phyloP scores from a whole-genome alignment of 2,888 invertebrate species.

The Andrena flavipes region DNA sequence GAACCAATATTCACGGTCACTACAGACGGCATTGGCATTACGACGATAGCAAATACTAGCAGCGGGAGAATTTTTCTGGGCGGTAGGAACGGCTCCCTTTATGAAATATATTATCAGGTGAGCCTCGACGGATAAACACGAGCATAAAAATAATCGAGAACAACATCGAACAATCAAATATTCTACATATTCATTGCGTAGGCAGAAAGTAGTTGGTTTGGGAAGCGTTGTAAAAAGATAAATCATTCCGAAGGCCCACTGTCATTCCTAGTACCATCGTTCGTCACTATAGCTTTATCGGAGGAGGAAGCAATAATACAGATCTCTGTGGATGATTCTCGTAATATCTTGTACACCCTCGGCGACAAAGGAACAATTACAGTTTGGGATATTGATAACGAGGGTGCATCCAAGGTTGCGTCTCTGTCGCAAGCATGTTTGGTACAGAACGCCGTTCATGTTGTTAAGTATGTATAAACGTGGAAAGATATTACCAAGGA shows the following conservation, averaged over 20 bases:
- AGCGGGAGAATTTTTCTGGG: constrained; percentile 97
- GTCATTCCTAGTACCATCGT: constrained; percentile 95
- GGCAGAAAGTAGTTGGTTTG: constrained; percentile 96
- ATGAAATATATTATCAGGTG: constrained; percentile 97
- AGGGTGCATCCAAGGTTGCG: constrained; percentile 91
- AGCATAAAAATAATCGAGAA: not conserved
- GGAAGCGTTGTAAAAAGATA: constrained; percentile 96
- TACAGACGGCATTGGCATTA: constrained; percentile 94
- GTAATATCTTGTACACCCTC: constrained; percentile 95
- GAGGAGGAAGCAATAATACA: constrained; percentile 96
- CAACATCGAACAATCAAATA: not conserved
- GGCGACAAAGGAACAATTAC: constrained; percentile 95
- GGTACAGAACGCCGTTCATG: constrained; percentile 91
- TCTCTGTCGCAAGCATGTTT: constrained; percentile 91
- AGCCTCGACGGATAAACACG: constrained; percentile 6
- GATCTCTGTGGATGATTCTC: constrained; percentile 94
- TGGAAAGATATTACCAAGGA: constrained; percentile 24
- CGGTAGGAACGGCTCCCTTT: constrained; percentile 96
- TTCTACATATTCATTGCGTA: constrained; percentile 75
- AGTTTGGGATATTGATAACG: constrained; percentile 94
- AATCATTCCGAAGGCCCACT: constrained; percentile 96
- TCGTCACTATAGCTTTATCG: constrained; percentile 93
- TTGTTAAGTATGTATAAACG: constrained; percentile 90
- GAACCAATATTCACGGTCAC: constrained; percentile 97
- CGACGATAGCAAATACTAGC: constrained; percentile 92